phyloP scores from a whole-genome alignment of 1,140 invertebrate species.

The Micrasema minimum region DNA sequence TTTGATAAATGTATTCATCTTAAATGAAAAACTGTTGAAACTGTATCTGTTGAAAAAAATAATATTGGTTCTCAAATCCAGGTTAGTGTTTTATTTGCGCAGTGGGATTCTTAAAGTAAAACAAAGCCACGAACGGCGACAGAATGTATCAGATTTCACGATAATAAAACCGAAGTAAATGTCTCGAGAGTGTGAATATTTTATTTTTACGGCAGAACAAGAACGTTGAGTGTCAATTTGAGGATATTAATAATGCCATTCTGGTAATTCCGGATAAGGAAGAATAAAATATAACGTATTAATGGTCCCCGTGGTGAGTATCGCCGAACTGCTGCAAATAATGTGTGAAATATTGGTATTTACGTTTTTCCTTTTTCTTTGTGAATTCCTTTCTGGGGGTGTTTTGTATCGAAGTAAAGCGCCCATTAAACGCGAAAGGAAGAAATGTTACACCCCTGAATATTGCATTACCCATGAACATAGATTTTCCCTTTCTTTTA shows the following conservation, averaged over 20 bases:
- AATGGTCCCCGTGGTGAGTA: not conserved
- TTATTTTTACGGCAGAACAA: constrained; percentile 26
- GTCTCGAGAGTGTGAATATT: constrained; percentile 23
- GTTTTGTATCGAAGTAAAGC: not conserved
- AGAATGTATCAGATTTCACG: constrained; percentile 29
- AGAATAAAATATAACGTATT: constrained; percentile 25
- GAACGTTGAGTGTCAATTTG: constrained; percentile 30
- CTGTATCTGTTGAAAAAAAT: no score
- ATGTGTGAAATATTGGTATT: not conserved
- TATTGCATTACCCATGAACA: no score
- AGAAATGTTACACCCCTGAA: no score
- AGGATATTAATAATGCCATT: constrained; percentile 28
- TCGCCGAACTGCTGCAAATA: not conserved
- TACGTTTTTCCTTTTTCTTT: not conserved
- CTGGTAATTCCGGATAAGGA: constrained; percentile 21
- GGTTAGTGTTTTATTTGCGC: no score
- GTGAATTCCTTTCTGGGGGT: not conserved
- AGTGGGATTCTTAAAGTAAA: not conserved
- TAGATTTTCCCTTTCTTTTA: no score
- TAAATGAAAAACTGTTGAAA: no score
- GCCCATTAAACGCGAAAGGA: not conserved
- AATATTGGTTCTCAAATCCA: no score
- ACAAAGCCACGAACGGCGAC: not conserved
- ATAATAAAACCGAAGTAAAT: constrained; percentile 32
- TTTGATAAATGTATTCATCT: no score